Percentiles rank a stretch among this genome's conserved stretches.
Evolutionary conservation across 2,113 vertebrate species (phyloP).

Genomic region (zebrafish (Danio rerio)): GRCz12tu NC_133191.1:17038501-17039000

Average conservation of each 20-base stretch:
- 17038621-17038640: conserved; percentile 76
- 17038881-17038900: background rate
- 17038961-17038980: conserved; percentile 21
- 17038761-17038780: background rate
- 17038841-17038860: background rate
- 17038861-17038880: background rate
- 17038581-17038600: conserved; percentile 83
- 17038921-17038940: background rate
- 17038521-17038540: background rate
- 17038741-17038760: background rate
- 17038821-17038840: background rate
- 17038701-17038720: background rate
- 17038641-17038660: background rate
- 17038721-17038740: background rate
- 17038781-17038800: background rate
- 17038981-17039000: background rate
- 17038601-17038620: conserved; percentile 79
- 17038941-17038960: background rate
- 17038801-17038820: background rate
- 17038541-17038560: conserved; percentile 53
- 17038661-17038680: conserved; percentile 73
- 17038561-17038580: conserved; percentile 59
- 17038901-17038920: too few species aligned
- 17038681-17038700: background rate
- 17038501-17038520: conserved; percentile 9